Evolutionary conservation across 2,797 vertebrate genomes (phyloP).

Genomic region (Brachymystax lenok): DNA sequence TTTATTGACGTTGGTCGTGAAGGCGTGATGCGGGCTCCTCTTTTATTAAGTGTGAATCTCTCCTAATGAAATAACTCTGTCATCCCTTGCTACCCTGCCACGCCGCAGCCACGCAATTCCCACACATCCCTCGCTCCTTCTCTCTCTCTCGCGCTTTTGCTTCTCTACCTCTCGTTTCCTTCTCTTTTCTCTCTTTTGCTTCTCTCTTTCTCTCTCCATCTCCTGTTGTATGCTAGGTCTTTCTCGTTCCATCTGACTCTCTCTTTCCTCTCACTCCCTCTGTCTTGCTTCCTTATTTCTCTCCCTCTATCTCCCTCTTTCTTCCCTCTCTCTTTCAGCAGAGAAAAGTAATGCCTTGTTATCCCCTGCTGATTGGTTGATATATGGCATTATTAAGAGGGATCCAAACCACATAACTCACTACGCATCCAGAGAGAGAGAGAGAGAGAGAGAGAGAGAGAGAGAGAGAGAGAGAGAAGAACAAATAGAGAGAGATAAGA

Average conservation of each 20-base stretch:
- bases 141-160: constrained; percentile 4
- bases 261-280: no score
- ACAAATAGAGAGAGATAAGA: no score
- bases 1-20: constrained; percentile 39
- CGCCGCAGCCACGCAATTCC: not conserved
- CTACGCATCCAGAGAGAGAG: no score
- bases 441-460: not conserved
- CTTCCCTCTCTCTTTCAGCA: constrained; percentile 11
- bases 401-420: constrained; percentile 39
- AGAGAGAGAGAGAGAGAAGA: no score
- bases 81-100: not conserved
- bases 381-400: constrained; percentile 51
- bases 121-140: not conserved
- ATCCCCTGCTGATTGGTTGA: constrained; percentile 58
- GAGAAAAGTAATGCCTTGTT: constrained; percentile 52
- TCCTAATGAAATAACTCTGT: constrained; percentile 46
- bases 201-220: not conserved
- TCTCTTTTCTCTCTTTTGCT: not conserved
- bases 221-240: no score
- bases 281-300: no score
- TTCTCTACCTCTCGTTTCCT: constrained; percentile 11
- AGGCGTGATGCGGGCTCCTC: constrained; percentile 19
- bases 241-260: no score
- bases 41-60: constrained; percentile 53
- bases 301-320: no score